These are phyloP conservation scores for Euborellia annulipes DNA, from an alignment of 1,140 invertebrate species.

Conservation along the genomic window DNA sequence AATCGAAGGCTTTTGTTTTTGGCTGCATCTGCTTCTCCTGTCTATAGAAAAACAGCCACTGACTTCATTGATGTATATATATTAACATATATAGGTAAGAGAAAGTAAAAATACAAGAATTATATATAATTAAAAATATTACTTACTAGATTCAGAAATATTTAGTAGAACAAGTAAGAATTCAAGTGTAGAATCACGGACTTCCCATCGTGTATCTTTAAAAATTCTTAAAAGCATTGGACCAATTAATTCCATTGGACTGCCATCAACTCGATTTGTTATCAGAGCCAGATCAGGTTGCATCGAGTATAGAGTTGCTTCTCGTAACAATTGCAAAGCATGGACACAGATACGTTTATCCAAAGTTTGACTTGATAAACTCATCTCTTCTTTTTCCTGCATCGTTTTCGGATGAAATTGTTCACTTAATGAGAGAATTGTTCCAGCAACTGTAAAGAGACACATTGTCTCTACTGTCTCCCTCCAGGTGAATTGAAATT, in stretches of 20 bases:
- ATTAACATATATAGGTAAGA: neutral
- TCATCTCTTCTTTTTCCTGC: conserved; percentile 29
- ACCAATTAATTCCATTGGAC: conserved; percentile 43
- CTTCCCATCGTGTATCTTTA: conserved; percentile 54
- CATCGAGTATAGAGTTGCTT: conserved; percentile 54
- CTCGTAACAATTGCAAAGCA: conserved; percentile 45
- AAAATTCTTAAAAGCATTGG: conserved; percentile 47
- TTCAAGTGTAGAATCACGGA: conserved; percentile 55
- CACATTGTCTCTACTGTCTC: conserved; percentile 52
- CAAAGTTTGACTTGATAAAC: conserved; percentile 18
- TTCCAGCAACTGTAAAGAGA: conserved; percentile 33
- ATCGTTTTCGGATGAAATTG: no score
- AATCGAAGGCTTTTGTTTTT: neutral
- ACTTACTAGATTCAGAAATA: conserved; percentile 51
- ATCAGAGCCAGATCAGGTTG: conserved; percentile 54
- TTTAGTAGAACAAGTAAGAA: conserved; percentile 45
- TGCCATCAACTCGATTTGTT: conserved; percentile 42
- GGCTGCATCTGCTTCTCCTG: neutral
- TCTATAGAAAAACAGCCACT: neutral
- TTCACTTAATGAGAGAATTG: conserved; percentile 37
- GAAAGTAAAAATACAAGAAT: neutral
- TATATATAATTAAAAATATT: neutral
- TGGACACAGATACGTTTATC: conserved; percentile 27
- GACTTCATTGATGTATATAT: neutral
- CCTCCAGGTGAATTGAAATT: conserved; percentile 54